Evolutionary conservation across 2,113 vertebrate genomes (phyloP), one percentile per base, ranked within the genome.

Genomic region (Dasypus novemcinctus): DNA sequence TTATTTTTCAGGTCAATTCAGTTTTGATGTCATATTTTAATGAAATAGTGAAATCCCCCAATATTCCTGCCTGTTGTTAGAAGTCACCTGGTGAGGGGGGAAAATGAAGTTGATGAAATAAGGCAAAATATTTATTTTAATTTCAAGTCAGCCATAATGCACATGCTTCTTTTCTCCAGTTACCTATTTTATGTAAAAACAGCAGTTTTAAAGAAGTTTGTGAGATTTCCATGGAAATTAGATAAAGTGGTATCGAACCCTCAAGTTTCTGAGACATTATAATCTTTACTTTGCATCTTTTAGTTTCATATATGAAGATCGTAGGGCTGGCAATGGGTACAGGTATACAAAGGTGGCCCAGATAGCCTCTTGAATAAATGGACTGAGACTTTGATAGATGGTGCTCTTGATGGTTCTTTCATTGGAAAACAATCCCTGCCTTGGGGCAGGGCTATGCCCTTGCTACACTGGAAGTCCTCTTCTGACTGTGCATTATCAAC

Each of bases 31-130:
- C 54, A 82, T 78, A 3, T 75, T 17, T 76, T 82, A 68, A 82
- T 87, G 29, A 97, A 82, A 76, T 17, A 72, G 9, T 71, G n/a
- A 57, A 93, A 80, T 79, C n/a, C 91, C 68, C 81, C 49, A 29
- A 72, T 88, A 38, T 20, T 64, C 27, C 74, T 72, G 2, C 41
- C 71, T 85, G 17, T 43, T 86, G 8, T 68, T 94, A 49, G 87
- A 88, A 75, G 2, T 87, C 54, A 64, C 79, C 86, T 57, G 81
- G 20, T 93, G 20, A 21, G 79, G 72, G 12, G 87, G 11, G 23
- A 93, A 87, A 76, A 41, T 61, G 52, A 38, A 33, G 5, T 78
- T 41, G 1, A 41, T 83, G 21, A 5, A 49, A 74, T 4, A 43
- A 12, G 71, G 41, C 74, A 80, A 52, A 9, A 13, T 49, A 52